Conservation (phyloP, 2,113 vertebrate genomes). For the Athene cunicularia region DNA sequence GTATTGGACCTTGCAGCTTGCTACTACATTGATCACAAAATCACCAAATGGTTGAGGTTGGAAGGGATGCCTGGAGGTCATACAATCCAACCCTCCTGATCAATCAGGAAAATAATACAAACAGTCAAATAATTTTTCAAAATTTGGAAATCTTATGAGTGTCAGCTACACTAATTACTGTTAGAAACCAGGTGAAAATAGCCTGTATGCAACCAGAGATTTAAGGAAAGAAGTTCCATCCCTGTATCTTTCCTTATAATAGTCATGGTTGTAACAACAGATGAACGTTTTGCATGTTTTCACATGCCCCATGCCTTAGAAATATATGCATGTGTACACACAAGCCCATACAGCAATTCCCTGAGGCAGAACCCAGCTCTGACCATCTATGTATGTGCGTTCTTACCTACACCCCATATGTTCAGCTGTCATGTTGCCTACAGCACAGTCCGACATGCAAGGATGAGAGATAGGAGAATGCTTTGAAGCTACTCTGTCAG, state of each 20-base stretch:
- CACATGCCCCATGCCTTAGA: background rate
- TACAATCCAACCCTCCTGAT: background rate
- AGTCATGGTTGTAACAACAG: background rate
- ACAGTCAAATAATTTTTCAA: background rate
- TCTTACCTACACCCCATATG: background rate
- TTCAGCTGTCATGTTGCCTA: background rate
- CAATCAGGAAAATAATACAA: background rate
- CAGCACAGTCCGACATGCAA: background rate
- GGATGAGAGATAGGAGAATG: constrained; percentile 54
- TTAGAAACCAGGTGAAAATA: background rate
- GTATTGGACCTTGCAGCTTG: background rate
- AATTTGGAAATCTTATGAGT: background rate
- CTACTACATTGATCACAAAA: background rate
- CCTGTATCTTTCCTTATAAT: background rate
- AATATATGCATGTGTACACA: background rate
- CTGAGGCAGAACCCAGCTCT: background rate
- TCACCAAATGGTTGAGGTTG: background rate
- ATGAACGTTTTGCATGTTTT: background rate
- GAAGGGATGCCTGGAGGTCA: background rate
- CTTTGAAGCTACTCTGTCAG: constrained; percentile 61
- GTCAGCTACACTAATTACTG: background rate
- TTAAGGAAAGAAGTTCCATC: background rate
- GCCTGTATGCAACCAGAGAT: background rate
- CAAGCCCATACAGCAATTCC: background rate
- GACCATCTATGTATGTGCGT: background rate